These are phyloP conservation scores for Drosophila falleni DNA, from an alignment of 2,888 invertebrate species.

Conservation along the genomic window DNA sequence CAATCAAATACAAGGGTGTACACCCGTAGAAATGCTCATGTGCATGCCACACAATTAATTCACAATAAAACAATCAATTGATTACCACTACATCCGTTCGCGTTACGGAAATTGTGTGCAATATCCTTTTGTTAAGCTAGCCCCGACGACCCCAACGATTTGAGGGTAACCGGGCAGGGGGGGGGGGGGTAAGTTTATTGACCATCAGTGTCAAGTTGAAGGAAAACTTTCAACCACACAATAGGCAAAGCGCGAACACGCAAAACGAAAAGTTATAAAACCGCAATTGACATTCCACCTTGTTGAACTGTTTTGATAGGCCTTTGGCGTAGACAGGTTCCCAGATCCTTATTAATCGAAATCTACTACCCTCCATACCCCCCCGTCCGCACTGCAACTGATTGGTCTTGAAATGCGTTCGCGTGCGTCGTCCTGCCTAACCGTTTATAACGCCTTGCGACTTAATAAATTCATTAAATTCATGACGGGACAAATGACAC, in stretches of 20 bases:
- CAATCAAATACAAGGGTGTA: background rate
- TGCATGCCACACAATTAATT: constrained; percentile 80
- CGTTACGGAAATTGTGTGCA: constrained; percentile 78
- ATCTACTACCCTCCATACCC: background rate
- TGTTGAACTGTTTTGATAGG: constrained; percentile 62
- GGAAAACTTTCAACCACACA: constrained; percentile 36
- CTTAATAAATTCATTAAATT: constrained; percentile 54
- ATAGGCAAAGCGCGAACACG: constrained; percentile 27
- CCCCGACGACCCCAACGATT: background rate
- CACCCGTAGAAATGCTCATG: constrained; percentile 60
- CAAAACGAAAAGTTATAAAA: constrained; percentile 22
- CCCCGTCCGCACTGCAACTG: constrained; percentile 49
- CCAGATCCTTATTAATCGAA: background rate
- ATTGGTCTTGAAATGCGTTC: constrained; percentile 58
- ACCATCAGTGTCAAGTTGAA: constrained; percentile 39
- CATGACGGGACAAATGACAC: constrained; percentile 47
- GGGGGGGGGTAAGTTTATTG: background rate
- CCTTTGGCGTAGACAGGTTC: constrained; percentile 12
- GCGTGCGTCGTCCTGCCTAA: constrained; percentile 48
- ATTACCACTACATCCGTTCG: constrained; percentile 79
- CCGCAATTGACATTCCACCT: constrained; percentile 50
- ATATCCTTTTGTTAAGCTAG: constrained; percentile 71
- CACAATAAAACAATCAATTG: constrained; percentile 83
- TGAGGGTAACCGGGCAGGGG: background rate
- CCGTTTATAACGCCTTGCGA: constrained; percentile 47